Base-by-base conservation (phyloP, 2,797 vertebrate species). In the Sciurus carolinensis region DNA sequence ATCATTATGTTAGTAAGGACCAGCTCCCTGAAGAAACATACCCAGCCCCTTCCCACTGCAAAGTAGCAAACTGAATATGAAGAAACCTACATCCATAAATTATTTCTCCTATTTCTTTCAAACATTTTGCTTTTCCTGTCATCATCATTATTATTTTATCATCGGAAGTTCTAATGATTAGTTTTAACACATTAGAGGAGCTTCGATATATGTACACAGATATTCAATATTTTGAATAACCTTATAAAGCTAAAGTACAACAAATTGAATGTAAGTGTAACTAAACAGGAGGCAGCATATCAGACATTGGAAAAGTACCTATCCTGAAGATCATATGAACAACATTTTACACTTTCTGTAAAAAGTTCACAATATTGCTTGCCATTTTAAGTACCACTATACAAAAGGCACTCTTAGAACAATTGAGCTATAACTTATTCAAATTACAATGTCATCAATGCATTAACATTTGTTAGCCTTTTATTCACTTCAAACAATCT, bases 321-420 rank as follows among this genome's bases (percentile, higher is more conserved):
- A 81, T 42, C 13, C 11, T 8, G 5, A 66, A 64, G 84, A 85
- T 87, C 9, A 69, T 28, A n/a, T 2, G 33, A 20, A 76, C 20
- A 59, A 86, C 62, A 7, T 73, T 93, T 91, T 69, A 62, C 57
- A 84, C 1, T 2, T 20, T 64, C 42, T 92, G 15, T 91, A 54
- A 76, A 86, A 96, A 64, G 9, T 87, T 97, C 87, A 87, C 7
- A 80, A 44, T 83, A 75, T 81, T 95, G 24, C 64, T 86, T 81
- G 36, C 54, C 36, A 66, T 82, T 96, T 91, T 62, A 73, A 96
- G 24, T 86, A 69, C 33, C 33, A 20, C 22, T 28, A 42, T 28
- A 90, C 20, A 93, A 87, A 96, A 85, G 11, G 81, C 36, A 13
- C 69, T 47, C 44, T 39, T 95, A 47, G 36, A 20, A 89, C 15